Evolutionary conservation across 37 sponge, comb jelly and placozoan species (phyloP), one percentile per base, ranked within the genome.

Genomic region (Beroe ovata): DNA sequence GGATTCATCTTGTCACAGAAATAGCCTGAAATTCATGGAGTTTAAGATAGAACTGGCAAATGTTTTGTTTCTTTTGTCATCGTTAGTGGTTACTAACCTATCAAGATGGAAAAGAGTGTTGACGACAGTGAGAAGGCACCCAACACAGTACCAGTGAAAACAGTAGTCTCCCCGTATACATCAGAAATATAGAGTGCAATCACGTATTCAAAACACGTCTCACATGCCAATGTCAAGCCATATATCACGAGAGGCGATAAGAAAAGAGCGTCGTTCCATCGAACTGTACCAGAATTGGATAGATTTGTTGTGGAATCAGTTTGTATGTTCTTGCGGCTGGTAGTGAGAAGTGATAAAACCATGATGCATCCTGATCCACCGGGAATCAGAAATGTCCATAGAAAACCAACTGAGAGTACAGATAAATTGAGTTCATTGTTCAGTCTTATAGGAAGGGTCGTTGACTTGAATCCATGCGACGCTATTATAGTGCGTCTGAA

Each of bases 1-100:
- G 84, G 84, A 54, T 77, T 77, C 23, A 77, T 21, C 54, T 42
- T 39, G 54, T 77, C 84, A 40, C 84, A 77, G 21, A 77, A 42
- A 42, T 77, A 77, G 0, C 84, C 84, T 77, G 84, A 77, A 77
- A 47, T 47, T 11, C 11, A 58, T 58, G 18, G 59, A n/a, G n/a
- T n/a, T n/a, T n/a, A n/a, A n/a, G n/a, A n/a, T n/a, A n/a, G n/a
- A n/a, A n/a, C n/a, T n/a, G n/a, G n/a, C n/a, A n/a, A n/a, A n/a
- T n/a, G n/a, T n/a, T n/a, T n/a, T n/a, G n/a, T n/a, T n/a, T n/a
- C n/a, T n/a, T n/a, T n/a, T n/a, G n/a, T n/a, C n/a, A n/a, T n/a
- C n/a, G n/a, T n/a, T n/a, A n/a, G n/a, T n/a, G n/a, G n/a, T n/a
- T 29, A 36, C 84, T 14, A 42, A 77, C 84, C 84, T n/a, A 77